Conservation (phyloP, 2,888 invertebrate species). For the Dromius quadrimaculatus region DNA sequence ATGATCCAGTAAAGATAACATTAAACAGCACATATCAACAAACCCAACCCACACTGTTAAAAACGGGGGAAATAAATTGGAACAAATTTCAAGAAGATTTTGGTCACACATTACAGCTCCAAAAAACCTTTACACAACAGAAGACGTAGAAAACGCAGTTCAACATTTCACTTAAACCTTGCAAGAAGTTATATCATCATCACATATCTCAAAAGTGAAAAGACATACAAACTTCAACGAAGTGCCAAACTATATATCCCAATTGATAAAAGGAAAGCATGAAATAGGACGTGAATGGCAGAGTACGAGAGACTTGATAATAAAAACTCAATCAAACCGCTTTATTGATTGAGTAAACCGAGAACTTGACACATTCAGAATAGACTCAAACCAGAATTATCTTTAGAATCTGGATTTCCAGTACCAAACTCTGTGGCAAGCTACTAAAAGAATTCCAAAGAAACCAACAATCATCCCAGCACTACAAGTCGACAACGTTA, state of each 20-base stretch:
- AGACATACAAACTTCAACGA: neutral
- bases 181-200: neutral
- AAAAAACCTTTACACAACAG: neutral
- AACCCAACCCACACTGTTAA: neutral
- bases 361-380: constrained; percentile 24
- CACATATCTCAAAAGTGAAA: neutral
- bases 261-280: constrained; percentile 5
- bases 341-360: constrained; percentile 27
- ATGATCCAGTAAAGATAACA: constrained; percentile 7
- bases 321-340: neutral
- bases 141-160: neutral
- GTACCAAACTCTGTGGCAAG: constrained; percentile 39
- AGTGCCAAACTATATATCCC: neutral
- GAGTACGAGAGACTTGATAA: neutral
- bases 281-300: constrained; percentile 9
- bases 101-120: neutral
- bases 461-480: constrained; percentile 33
- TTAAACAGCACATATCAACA: neutral
- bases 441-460: constrained; percentile 25
- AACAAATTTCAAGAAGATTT: neutral
- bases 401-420: constrained; percentile 27
- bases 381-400: constrained; percentile 29
- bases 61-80: neutral
- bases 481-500: constrained; percentile 15
- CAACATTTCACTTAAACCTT: neutral